These are phyloP conservation scores for Circaetus cinerascens DNA, from an alignment of 2,113 vertebrate species.

Conservation along the genomic window DNA sequence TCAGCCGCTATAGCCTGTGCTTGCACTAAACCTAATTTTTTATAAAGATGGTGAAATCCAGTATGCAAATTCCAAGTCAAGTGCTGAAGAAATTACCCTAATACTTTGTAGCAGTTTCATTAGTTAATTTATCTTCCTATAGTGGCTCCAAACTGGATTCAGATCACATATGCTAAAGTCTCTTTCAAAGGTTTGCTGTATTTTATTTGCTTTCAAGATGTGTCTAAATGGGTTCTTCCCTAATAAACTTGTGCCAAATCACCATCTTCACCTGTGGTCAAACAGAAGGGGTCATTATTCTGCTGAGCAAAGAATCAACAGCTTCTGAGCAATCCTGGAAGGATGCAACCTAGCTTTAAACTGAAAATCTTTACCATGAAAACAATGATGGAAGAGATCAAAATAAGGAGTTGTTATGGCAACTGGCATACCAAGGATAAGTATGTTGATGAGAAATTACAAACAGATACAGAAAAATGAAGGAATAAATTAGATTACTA, in stretches of 20 bases:
- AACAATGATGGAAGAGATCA: not conserved
- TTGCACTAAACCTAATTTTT: not conserved
- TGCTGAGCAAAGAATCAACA: not conserved
- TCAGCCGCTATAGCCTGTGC: not conserved
- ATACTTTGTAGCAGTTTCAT: not conserved
- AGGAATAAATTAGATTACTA: not conserved
- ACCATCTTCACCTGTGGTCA: not conserved
- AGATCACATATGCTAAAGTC: not conserved
- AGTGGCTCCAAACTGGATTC: not conserved
- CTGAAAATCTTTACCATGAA: not conserved
- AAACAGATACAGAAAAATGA: not conserved
- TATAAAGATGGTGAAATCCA: not conserved
- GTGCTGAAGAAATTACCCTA: not conserved
- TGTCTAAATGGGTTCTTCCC: not conserved
- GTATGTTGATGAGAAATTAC: not conserved
- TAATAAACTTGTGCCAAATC: not conserved
- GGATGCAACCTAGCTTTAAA: not conserved
- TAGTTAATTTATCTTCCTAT: not conserved
- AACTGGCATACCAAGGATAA: not conserved
- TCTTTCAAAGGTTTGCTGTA: not conserved
- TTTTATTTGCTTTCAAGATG: not conserved
- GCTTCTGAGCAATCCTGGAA: not conserved
- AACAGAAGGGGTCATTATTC: not conserved
- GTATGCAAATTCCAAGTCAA: not conserved
- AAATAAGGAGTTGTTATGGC: slow-evolving; percentile 44